Base-by-base conservation (phyloP, 2,113 vertebrate species). In the Heteronetta atricapilla region DNA sequence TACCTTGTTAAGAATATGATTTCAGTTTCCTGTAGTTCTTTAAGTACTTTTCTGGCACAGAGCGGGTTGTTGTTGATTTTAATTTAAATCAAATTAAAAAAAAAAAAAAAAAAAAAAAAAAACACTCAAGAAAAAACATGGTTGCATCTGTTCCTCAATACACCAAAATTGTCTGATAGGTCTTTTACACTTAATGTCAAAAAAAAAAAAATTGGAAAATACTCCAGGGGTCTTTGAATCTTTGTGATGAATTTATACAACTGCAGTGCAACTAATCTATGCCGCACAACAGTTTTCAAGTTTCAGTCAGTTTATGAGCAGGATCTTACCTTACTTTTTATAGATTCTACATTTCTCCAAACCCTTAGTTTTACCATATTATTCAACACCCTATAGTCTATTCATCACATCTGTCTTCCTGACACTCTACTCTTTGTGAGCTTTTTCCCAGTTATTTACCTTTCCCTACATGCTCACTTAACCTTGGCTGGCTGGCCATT, bases 401-500 rank as follows among this genome's bases (percentile, higher is more conserved):
- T 38, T 79, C 18, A 4, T 92, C 34, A 10, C 20, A 10, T 50
- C 70, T 88, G 8, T 60, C n/a, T 80, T 68, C 23, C 12, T 82
- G 56, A 69, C 31, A 25, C 31, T 69, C 53, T 66, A 22, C 3
- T 68, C 26, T 92, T 76, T 19, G 55, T 50, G 53, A 64, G 4
- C 2, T 81, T 88, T 86, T 69, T 28, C 25, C 17, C 7, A 68
- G 12, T 8, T 81, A n/a, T 73, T 87, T 73, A 74, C 15, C 10
- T 86, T 72, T 83, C 20, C 5, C 10, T 89, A 31, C 29, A 31
- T 55, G 28, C 28, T 7, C 4, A 5, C 17, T 69, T n/a, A 64
- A 9, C 42, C 29, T 59, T 53, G 23, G 11, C 33, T 94, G 23
- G 14, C 42, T 64, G 34, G 0, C 0, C 4, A 6, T 15, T 9